A percentile compares a stretch with the other conserved stretches of the same genome.
phyloP scores from a whole-genome alignment of 2,797 vertebrate genomes.

The Scomberomorus guttatus region DNA sequence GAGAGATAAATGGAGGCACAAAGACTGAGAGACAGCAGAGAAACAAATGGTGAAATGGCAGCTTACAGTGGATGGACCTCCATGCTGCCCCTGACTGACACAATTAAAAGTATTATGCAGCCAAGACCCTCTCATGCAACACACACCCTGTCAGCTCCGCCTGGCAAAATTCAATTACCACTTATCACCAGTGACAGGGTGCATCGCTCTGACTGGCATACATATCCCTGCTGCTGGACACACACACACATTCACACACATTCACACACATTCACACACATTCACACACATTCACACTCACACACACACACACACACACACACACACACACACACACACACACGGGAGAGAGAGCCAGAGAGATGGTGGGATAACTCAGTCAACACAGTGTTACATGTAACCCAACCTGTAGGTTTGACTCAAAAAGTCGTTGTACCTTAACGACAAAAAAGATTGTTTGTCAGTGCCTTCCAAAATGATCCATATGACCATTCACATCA shows the following conservation, averaged over 20 bases:
- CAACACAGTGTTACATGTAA: no score
- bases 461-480: no score
- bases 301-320: neutral
- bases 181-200: slow-evolving; percentile 69
- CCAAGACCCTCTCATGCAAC: slow-evolving; percentile 50
- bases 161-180: slow-evolving; percentile 74
- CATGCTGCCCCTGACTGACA: slow-evolving; percentile 44
- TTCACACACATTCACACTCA: neutral
- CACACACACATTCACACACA: neutral
- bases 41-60: slow-evolving; percentile 23
- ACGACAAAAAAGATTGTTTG: no score
- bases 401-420: neutral
- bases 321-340: slow-evolving; percentile 17
- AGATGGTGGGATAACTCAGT: no score
- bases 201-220: slow-evolving; percentile 57
- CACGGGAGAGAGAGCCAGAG: no score
- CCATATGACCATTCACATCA: no score
- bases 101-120: slow-evolving; percentile 59
- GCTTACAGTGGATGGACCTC: slow-evolving; percentile 23
- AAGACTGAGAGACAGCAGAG: slow-evolving; percentile 8
- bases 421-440: neutral
- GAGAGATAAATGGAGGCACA: neutral
- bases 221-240: slow-evolving; percentile 29
- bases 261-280: slow-evolving; percentile 25
- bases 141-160: slow-evolving; percentile 45